Conservation (phyloP, 2,113 vertebrate genomes). For the Procavia capensis region DNA sequence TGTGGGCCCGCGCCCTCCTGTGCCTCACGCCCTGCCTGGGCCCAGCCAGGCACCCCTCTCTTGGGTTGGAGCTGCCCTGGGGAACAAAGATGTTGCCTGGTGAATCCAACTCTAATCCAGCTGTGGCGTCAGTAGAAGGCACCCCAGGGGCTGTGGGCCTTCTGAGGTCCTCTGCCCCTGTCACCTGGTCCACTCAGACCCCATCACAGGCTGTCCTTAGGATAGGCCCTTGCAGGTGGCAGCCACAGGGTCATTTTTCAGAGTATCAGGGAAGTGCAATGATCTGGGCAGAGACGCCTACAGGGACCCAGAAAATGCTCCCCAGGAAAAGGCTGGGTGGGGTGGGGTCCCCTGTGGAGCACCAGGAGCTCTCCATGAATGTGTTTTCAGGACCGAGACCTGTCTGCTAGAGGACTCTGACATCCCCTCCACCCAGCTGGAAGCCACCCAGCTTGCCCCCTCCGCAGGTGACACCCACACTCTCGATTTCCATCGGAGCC, state of each 20-base stretch:
- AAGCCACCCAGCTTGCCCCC: fast-evolving
- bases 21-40: neutral
- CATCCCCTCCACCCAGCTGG: fast-evolving
- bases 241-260: neutral
- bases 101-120: neutral
- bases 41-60: no score
- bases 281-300: neutral
- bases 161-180: neutral
- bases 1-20: neutral
- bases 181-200: neutral
- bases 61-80: neutral
- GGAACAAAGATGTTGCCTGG: neutral
- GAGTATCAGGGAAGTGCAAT: fast-evolving
- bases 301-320: neutral
- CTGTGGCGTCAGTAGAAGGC: neutral
- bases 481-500: no score
- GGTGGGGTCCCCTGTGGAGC: fast-evolving
- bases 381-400: constrained; percentile 43
- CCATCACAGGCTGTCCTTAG: neutral
- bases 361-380: fast-evolving
- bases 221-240: fast-evolving
- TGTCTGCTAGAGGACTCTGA: neutral
- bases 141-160: fast-evolving
- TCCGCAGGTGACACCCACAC: neutral
- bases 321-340: neutral